A percentile compares a stretch with the other conserved stretches of the same genome.
Evolutionary conservation across 2,888 invertebrate genomes (phyloP).

Genomic region (Caenorhabditis plicata): DNA sequence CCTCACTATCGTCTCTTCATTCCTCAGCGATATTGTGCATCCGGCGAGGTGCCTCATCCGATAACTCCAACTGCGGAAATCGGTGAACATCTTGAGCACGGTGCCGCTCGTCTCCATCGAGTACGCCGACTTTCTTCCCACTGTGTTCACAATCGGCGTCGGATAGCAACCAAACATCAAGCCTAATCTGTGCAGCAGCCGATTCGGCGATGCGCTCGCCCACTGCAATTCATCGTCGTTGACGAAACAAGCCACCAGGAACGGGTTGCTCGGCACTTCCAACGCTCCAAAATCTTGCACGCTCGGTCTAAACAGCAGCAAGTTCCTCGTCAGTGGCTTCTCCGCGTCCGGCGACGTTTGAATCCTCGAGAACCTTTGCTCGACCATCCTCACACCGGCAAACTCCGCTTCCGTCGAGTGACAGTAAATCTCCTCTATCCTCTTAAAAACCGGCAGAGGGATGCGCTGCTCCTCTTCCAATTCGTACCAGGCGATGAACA

Average conservation of each 20-base stretch:
- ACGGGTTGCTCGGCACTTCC: constrained; percentile 21
- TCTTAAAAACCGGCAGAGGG: no score
- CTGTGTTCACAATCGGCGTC: constrained; percentile 52
- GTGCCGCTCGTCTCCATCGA: constrained; percentile 39
- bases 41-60: constrained; percentile 51
- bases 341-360: constrained; percentile 14
- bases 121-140: constrained; percentile 45
- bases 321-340: constrained; percentile 30
- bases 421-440: constrained; percentile 26
- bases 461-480: constrained; percentile 11
- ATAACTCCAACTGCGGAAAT: constrained; percentile 59
- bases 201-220: constrained; percentile 51
- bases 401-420: constrained; percentile 27
- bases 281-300: constrained; percentile 16
- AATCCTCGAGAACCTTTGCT: constrained; percentile 19
- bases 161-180: constrained; percentile 54
- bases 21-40: constrained; percentile 41
- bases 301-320: constrained; percentile 36
- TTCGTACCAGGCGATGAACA: constrained; percentile 33
- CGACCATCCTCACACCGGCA: constrained; percentile 33
- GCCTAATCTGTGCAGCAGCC: constrained; percentile 56
- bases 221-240: constrained; percentile 49
- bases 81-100: constrained; percentile 61
- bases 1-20: constrained; percentile 35
- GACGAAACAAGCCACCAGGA: constrained; percentile 53